Evolutionary conservation across 2,113 vertebrate species (phyloP), one percentile per base, ranked within the genome.

Genomic region (Mobula birostris): DNA sequence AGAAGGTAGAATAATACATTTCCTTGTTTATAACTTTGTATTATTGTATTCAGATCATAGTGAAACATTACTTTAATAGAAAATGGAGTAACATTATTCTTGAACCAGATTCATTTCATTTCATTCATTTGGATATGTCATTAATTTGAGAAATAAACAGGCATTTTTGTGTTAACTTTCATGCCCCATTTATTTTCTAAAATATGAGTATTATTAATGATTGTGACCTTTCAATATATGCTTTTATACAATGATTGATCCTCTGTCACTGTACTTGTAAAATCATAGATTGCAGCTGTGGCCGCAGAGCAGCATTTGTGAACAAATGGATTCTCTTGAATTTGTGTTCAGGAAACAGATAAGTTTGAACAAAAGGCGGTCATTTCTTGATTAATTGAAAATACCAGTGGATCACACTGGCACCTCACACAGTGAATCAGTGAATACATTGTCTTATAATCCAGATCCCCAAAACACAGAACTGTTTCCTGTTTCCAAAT

Each of bases 191-290:
- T 66, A 63, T 36, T 90, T 88, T 66, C 85, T 32, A 68, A n/a
- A 32, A 90, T 79, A 79, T 90, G 58, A 88, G 61, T 90, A 66
- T 90, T 90, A 90, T 63, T 90, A 90, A 90, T 66, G 85, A 90
- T 32, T 66, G 85, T 90, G 85, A 68, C 85, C 85, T 90, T 90
- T 90, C 85, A 66, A 15, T 7, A 90, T 90, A n/a, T 68, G 85
- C 15, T 66, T 90, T 68, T 90, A 32, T 66, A 32, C 61, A 90
- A 63, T 90, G 85, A 90, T 32, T 90, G 61, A 90, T 90, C 58
- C 85, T 66, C 29, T 32, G 85, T 90, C 61, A 66, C 61, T 8
- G 29, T 32, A 90, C 61, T 68, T 90, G 85, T 32, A 90, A 63
- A 90, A 90, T 66, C 85, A 66, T 19, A 90, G 83, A 12, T 68